phyloP scores from a whole-genome alignment of 2,888 invertebrate genomes.

The Lissonota sp. region DNA sequence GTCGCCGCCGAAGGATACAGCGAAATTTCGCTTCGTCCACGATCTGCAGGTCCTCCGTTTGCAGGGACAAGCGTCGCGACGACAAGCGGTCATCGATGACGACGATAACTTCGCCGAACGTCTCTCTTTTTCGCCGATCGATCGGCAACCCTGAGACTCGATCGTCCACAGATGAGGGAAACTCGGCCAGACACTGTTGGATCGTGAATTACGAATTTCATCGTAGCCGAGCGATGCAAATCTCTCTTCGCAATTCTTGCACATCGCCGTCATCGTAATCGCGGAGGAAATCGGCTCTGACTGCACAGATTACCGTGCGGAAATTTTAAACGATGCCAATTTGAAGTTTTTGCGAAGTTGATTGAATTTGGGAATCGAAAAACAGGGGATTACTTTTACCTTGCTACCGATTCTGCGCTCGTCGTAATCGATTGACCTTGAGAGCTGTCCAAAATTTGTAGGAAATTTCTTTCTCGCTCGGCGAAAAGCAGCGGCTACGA shows the following conservation, averaged over 20 bases:
- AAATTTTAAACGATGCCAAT: no score
- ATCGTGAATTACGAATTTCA: constrained; percentile 51
- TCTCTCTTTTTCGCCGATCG: constrained; percentile 37
- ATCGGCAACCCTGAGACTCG: constrained; percentile 39
- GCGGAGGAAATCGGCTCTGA: constrained; percentile 29
- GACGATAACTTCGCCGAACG: constrained; percentile 20
- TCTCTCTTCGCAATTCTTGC: constrained; percentile 53
- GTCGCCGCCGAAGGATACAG: constrained; percentile 53
- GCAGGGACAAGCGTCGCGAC: constrained; percentile 58
- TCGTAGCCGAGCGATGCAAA: neutral
- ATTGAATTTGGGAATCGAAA: no score
- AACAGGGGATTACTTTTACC: constrained; percentile 11
- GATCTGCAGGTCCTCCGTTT: constrained; percentile 59
- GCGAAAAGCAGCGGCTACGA: constrained; percentile 78
- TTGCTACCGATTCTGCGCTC: constrained; percentile 28
- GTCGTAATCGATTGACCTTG: constrained; percentile 35
- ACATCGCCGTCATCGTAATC: neutral
- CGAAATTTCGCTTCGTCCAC: constrained; percentile 50
- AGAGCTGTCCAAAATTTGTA: constrained; percentile 68
- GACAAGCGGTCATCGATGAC: constrained; percentile 13
- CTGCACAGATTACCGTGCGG: no score
- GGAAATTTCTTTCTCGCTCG: constrained; percentile 79
- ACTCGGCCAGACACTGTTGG: constrained; percentile 54
- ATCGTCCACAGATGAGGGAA: constrained; percentile 18
- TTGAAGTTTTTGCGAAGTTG: no score